Evolutionary conservation across 2,797 vertebrate genomes (phyloP), one percentile per base, ranked within the genome.

Genomic region (Intellagama lesueurii): DNA sequence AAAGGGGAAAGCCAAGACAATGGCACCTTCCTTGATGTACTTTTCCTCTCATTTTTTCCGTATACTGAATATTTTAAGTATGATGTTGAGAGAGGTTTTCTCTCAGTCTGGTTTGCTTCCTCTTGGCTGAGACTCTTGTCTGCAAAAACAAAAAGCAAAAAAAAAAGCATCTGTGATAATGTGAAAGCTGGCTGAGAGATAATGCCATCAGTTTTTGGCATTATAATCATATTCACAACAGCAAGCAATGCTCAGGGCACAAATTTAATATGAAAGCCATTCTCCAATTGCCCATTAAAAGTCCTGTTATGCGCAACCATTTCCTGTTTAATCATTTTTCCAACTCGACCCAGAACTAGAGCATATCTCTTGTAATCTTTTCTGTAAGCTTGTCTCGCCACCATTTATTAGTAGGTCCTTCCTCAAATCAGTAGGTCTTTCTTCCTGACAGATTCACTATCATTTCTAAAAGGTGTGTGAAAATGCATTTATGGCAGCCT

Each of bases 141-240:
- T 86, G 40, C 22, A 76, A 75, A 28, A 35, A 9, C 32, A 28
- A 8, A 35, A 75, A 24, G 28, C 30, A 66, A 64, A 14, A 70
- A 26, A 60, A 30, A 3, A 5, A 16, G 66, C 30, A 73, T 60
- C 66, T 85, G 49, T 32, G 35, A 73, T 89, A 72, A 19, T 80
- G 66, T 60, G 68, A 79, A 35, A 85, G 52, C 49, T 84, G 47
- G 75, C 49, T 64, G 76, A 60, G 83, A 72, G 66, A 89, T 84
- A 84, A 88, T 80, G 35, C 75, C 66, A 84, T 89, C 88, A 78
- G 40, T 79, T 89, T 44, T 69, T 75, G 83, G 69, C 24, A 47
- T 76, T 82, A 70, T n/a, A 78, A 72, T 85, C 82, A 80, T 72
- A 89, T 89, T 89, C 78, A 89, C 83, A 85, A 84, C 81, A 84